Conservation (phyloP, 1,140 invertebrate species). For the Drosophila setifemur region DNA sequence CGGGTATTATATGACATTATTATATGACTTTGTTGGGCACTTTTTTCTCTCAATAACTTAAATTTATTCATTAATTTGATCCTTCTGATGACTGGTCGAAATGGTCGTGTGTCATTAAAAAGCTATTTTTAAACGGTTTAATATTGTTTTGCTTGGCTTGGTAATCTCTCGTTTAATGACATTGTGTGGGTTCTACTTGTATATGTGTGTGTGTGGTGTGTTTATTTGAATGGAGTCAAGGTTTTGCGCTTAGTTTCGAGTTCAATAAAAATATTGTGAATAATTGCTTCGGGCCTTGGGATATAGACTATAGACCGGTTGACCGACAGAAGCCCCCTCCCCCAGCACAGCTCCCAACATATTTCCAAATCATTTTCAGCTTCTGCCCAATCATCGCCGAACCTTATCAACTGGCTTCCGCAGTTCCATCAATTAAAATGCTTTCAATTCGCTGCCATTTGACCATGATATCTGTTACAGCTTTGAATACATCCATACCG, state of each 20-base stretch:
- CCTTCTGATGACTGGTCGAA: not conserved
- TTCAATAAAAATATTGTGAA: constrained; percentile 5
- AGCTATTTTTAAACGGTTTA: not conserved
- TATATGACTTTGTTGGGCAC: not conserved
- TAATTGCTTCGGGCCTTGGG: not conserved
- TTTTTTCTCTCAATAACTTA: constrained; percentile 2
- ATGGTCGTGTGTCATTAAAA: not conserved
- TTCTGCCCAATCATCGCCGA: constrained; percentile 15
- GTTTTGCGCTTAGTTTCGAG: not conserved
- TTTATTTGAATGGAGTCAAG: constrained; percentile 6
- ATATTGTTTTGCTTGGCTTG: constrained; percentile 9
- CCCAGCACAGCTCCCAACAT: not conserved
- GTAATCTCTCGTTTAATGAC: constrained; percentile 26
- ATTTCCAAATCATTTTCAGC: constrained; percentile 19
- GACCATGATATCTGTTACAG: constrained; percentile 45
- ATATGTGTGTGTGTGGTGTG: not conserved
- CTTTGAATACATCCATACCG: constrained; percentile 18
- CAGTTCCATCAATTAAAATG: constrained; percentile 39
- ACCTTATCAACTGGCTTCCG: constrained; percentile 31
- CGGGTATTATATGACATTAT: not conserved
- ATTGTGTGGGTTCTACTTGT: not conserved
- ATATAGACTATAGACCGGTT: not conserved
- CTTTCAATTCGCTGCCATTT: constrained; percentile 35
- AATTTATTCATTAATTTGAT: constrained; percentile 23
- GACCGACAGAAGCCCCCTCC: not conserved